Conservation (phyloP, 2,888 invertebrate species). For the Argynnis bischoffii region DNA sequence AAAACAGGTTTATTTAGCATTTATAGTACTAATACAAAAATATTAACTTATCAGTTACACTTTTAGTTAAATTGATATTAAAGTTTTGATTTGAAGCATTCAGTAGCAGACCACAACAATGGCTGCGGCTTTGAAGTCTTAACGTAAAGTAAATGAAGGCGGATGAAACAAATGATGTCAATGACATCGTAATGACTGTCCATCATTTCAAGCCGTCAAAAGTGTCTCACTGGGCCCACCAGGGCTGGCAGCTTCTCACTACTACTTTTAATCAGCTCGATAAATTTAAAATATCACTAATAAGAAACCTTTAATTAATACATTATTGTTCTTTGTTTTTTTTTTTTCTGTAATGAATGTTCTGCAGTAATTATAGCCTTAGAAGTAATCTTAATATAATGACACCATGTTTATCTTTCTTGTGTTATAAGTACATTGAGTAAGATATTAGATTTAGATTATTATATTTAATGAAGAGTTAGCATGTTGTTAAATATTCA, state of each 20-base stretch:
- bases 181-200: constrained; percentile 70
- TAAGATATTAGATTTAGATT: too few species aligned
- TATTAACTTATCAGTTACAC: not conserved
- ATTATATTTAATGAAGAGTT: too few species aligned
- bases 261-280: not conserved
- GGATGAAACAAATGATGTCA: constrained; percentile 69
- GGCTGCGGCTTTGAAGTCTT: constrained; percentile 50
- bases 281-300: not conserved
- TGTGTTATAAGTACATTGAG: too few species aligned
- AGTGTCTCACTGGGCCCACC: constrained; percentile 55
- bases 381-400: too few species aligned
- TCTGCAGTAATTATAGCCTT: too few species aligned
- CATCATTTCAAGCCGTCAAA: constrained; percentile 67
- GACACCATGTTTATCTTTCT: too few species aligned
- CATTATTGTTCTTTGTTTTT: too few species aligned
- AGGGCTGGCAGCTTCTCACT: constrained; percentile 37
- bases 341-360: too few species aligned
- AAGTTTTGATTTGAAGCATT: constrained; percentile 40
- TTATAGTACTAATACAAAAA: not conserved
- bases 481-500: too few species aligned
- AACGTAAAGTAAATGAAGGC: constrained; percentile 52
- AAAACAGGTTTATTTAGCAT: not conserved
- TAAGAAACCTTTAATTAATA: too few species aligned
- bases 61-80: constrained; percentile 31
- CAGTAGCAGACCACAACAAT: constrained; percentile 56